Percentiles rank a stretch among this genome's conserved stretches.
These are phyloP conservation scores for Drosophila azteca DNA, from an alignment of 1,140 invertebrate species.

Conservation along the genomic window DNA sequence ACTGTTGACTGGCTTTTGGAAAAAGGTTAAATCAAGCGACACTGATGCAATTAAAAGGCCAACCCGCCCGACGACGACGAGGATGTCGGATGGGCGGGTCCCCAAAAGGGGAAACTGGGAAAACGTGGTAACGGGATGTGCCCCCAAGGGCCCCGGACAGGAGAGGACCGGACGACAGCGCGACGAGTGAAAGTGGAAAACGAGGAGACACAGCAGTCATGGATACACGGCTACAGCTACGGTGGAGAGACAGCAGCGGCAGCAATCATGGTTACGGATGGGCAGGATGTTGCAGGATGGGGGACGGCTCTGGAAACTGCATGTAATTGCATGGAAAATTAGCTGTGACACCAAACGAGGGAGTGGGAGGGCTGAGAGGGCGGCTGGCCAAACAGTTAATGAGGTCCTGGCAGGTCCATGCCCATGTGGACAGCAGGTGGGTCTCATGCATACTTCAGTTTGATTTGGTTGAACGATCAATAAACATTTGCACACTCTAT, in stretches of 20 bases:
- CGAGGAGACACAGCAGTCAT: slow-evolving; percentile 12
- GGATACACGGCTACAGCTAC: background rate
- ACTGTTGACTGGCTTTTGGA: slow-evolving; percentile 51
- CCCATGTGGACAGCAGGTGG: slow-evolving; percentile 8
- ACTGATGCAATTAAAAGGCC: slow-evolving; percentile 75
- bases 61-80: background rate
- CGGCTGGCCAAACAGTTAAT: slow-evolving; percentile 25
- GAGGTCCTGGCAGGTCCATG: slow-evolving; percentile 21
- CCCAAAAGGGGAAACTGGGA: background rate
- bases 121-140: slow-evolving; percentile 20
- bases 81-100: background rate
- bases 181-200: slow-evolving; percentile 35
- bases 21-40: slow-evolving; percentile 73
- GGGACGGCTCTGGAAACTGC: slow-evolving; percentile 19
- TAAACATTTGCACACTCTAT: slow-evolving; percentile 1
- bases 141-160: slow-evolving; percentile 35
- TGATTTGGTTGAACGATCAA: slow-evolving; percentile 34
- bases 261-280: background rate
- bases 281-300: background rate
- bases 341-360: slow-evolving; percentile 28
- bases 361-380: background rate
- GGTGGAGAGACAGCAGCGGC: too few species aligned
- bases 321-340: slow-evolving; percentile 76
- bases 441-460: slow-evolving; percentile 39
- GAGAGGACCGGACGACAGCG: slow-evolving; percentile 18